Percentiles rank a stretch among this genome's conserved stretches.
These are phyloP conservation scores for Lutjanus campechanus DNA, from an alignment of 2,797 vertebrate species.

Conservation along the genomic window DNA sequence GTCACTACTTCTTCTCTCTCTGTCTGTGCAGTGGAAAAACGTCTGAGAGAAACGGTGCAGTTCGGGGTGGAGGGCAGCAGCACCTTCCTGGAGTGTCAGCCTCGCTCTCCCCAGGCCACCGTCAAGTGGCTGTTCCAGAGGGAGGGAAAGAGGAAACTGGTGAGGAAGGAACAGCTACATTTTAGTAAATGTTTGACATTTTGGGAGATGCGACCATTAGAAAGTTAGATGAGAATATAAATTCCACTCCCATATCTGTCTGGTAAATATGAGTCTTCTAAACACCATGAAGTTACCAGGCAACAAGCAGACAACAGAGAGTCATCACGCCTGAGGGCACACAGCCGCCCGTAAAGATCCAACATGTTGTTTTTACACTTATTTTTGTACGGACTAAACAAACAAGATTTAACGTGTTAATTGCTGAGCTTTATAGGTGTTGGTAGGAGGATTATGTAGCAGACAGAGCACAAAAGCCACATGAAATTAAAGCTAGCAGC, in stretches of 20 bases:
- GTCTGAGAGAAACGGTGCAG: constrained; percentile 88
- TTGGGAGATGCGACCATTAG: no score
- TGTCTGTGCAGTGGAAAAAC: constrained; percentile 85
- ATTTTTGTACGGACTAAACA: neutral
- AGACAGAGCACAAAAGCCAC: no score
- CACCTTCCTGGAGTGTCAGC: constrained; percentile 90
- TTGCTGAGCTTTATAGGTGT: neutral
- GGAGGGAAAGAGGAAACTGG: constrained; percentile 88
- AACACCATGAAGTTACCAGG: no score
- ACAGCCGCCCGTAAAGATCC: no score
- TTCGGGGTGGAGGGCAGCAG: constrained; percentile 92
- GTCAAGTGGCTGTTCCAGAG: constrained; percentile 90
- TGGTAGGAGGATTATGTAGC: neutral
- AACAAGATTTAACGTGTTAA: neutral
- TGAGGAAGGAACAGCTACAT: constrained; percentile 62
- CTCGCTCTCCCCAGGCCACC: constrained; percentile 88
- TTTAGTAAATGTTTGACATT: neutral
- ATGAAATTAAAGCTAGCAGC: no score
- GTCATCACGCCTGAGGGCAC: no score
- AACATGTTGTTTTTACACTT: neutral
- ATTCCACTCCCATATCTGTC: neutral
- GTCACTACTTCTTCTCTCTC: neutral
- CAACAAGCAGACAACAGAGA: no score
- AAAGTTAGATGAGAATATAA: neutral
- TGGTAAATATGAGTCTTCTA: no score